A percentile compares a stretch with the other conserved stretches of the same genome.
phyloP scores from a whole-genome alignment of 1,140 invertebrate species.

The Diorhabda sublineata region DNA sequence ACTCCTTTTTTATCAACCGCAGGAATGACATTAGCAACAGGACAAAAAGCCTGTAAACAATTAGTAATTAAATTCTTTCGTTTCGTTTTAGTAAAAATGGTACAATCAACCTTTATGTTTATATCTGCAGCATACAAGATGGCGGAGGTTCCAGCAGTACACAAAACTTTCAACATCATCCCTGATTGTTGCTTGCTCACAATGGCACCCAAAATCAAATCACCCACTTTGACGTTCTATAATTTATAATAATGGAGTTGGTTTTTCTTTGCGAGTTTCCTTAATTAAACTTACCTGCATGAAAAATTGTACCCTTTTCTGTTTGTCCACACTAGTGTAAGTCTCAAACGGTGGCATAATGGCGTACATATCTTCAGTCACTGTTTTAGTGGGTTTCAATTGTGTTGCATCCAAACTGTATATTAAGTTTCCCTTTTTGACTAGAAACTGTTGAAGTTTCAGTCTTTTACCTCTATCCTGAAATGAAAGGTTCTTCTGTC shows the following conservation, averaged over 20 bases:
- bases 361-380: conserved; percentile 67
- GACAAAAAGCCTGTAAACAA: conserved; percentile 60
- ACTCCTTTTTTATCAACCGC: conserved; percentile 78
- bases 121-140: conserved; percentile 77
- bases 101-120: conserved; percentile 67
- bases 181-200: conserved; percentile 66
- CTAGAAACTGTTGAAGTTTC: conserved; percentile 78
- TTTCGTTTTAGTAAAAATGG: too few species aligned
- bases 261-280: too few species aligned
- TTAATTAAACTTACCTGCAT: conserved; percentile 60
- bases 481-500: conserved; percentile 72
- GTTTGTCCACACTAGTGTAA: conserved; percentile 70
- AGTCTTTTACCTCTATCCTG: conserved; percentile 77
- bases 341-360: conserved; percentile 82
- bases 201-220: conserved; percentile 78
- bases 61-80: background rate
- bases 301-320: conserved; percentile 69
- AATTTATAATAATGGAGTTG: conserved; percentile 5
- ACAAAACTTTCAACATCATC: conserved; percentile 77
- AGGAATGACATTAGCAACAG: conserved; percentile 65
- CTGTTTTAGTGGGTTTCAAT: conserved; percentile 39
- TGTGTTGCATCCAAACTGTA: conserved; percentile 51
- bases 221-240: conserved; percentile 74
- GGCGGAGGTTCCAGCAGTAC: conserved; percentile 64
- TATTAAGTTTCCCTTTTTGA: conserved; percentile 67